phyloP scores from a whole-genome alignment of 2,113 vertebrate species.

The Actenoides lindsayi region DNA sequence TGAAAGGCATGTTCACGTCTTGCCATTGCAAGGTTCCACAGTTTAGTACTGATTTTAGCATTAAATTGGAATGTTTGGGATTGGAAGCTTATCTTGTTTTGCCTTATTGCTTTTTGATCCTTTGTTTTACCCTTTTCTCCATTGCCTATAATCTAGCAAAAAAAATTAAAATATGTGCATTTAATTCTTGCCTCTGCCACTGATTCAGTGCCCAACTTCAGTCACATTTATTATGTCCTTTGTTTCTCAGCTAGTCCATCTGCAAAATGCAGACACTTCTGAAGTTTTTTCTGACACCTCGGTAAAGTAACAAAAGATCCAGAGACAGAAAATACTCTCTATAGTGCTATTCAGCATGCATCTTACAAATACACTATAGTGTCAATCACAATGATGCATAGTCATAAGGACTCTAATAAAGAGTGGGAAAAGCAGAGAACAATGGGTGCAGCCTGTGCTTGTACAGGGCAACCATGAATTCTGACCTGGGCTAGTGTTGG shows the following conservation, averaged over 20 bases:
- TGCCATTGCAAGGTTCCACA: not conserved
- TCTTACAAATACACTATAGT: not conserved
- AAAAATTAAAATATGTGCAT: not conserved
- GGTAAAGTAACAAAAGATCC: not conserved
- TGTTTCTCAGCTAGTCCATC: not conserved
- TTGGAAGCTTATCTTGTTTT: not conserved
- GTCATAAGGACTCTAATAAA: not conserved
- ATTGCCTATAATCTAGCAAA: not conserved
- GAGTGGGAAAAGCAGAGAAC: not conserved
- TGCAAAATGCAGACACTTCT: not conserved
- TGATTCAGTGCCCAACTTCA: not conserved
- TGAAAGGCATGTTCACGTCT: not conserved
- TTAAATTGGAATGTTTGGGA: not conserved
- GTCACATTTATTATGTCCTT: not conserved
- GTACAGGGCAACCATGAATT: not conserved
- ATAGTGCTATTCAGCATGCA: not conserved
- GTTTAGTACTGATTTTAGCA: not conserved
- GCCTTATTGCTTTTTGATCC: not conserved
- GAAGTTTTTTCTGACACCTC: not conserved
- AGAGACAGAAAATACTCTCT: not conserved
- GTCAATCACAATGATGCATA: not conserved
- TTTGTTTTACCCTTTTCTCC: not conserved
- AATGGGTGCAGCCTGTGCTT: not conserved
- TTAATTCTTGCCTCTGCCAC: not conserved
- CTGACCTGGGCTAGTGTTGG: not conserved